Conservation (phyloP, 2,888 invertebrate genomes). For the Priapulus caudatus region DNA sequence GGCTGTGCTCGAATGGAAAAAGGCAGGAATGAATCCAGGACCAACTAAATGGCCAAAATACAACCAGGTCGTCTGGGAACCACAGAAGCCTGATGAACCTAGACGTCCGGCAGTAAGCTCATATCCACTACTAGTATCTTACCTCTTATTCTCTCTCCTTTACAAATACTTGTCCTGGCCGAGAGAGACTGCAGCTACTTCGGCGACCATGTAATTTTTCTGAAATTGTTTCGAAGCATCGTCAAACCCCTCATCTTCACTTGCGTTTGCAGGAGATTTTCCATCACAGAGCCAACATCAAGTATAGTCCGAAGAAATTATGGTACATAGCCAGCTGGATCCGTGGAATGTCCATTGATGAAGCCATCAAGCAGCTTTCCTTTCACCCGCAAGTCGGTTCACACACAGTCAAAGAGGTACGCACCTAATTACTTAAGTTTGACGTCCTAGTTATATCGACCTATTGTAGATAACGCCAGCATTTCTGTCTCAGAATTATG, state of each 20-base stretch:
- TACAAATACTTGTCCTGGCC: no score
- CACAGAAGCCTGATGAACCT: conserved; percentile 58
- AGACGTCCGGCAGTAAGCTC: conserved; percentile 67
- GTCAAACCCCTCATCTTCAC: not conserved
- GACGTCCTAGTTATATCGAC: not conserved
- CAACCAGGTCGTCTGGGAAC: conserved; percentile 67
- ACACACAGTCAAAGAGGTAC: conserved; percentile 33
- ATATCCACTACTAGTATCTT: not conserved
- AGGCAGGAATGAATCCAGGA: not conserved
- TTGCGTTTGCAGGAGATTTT: conserved; percentile 59
- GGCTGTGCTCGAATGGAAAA: not conserved
- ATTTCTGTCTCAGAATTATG: no score
- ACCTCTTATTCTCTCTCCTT: no score
- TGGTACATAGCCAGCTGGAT: conserved; percentile 78
- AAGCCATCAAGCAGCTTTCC: conserved; percentile 77
- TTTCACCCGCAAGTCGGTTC: conserved; percentile 53
- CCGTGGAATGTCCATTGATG: conserved; percentile 82
- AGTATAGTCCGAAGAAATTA: conserved; percentile 81
- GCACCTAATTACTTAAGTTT: conserved; percentile 7
- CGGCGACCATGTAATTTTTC: no score
- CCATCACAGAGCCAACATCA: conserved; percentile 67
- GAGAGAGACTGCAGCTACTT: no score
- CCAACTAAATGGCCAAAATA: conserved; percentile 22
- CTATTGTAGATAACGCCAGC: no score
- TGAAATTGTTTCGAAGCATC: not conserved